Evolutionary conservation across 2,888 invertebrate genomes (phyloP), one percentile per base, ranked within the genome.

Genomic region (Hirtodrosophila duncani): DNA sequence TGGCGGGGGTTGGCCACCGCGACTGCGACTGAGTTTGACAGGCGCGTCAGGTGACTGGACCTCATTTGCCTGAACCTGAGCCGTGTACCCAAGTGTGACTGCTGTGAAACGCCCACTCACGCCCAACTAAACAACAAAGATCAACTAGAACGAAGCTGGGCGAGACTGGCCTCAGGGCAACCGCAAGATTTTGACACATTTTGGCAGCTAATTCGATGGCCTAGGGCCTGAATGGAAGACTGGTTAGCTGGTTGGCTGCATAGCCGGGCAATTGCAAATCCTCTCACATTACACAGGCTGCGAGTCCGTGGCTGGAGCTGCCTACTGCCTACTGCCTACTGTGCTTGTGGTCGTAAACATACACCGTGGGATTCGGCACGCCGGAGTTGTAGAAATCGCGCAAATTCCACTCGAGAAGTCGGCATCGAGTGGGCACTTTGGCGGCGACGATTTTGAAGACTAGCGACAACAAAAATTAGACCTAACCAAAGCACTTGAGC

Each of bases 291-390:
- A 34, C 30, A 30, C 17, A 6, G 41, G 26, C 44, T 39, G 53
- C 13, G 20, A 24, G 30, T 17, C 13, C 20, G n/a, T 21, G 31
- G 18, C 23, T 11, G 34, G 17, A 18, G 30, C 24, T 24, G 63
- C n/a, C n/a, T n/a, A n/a, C n/a, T n/a, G n/a, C n/a, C n/a, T n/a
- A n/a, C n/a, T 63, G 72, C 80, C 84, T 77, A 83, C 83, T 83
- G 85, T 80, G 82, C 72, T 82, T 85, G 85, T 85, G 84, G 85
- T 81, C 81, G 82, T 84, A 83, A 84, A 85, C 85, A 85, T 83
- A 85, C 82, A 85, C 85, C 85, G 85, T 85, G 85, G 85, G 85
- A 85, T 82, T 84, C 84, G 79, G 53, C 63, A 63, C 63, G 60
- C 46, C 50, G 42, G 24, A 9, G 37, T 8, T 27, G 39, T 46